Evolutionary conservation across 2,797 vertebrate genomes (phyloP).

Genomic region (Poeciliopsis presidionis): DNA sequence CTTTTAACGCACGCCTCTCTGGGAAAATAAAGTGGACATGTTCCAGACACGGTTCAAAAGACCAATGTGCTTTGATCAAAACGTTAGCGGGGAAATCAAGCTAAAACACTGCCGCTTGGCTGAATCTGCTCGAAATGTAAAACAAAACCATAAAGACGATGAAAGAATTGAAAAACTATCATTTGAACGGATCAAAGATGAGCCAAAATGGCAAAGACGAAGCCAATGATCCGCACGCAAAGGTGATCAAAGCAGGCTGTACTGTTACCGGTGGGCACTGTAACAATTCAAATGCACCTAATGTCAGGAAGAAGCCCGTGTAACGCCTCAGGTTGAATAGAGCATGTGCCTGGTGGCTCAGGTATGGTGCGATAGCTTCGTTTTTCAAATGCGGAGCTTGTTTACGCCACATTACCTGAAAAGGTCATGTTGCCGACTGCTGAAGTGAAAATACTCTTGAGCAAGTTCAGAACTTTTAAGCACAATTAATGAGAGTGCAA

Average conservation of each 20-base stretch:
- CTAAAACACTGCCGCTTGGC: neutral
- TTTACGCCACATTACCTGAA: neutral
- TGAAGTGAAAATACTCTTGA: neutral
- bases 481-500: neutral
- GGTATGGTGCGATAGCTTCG: neutral
- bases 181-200: neutral
- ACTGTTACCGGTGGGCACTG: neutral
- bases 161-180: neutral
- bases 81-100: neutral
- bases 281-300: neutral
- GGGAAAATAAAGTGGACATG: neutral
- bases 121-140: neutral
- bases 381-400: neutral
- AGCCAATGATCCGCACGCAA: neutral
- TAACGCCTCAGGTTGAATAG: neutral
- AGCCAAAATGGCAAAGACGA: neutral
- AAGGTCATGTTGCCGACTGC: neutral
- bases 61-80: neutral
- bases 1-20: neutral
- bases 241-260: neutral
- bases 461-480: neutral
- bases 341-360: neutral
- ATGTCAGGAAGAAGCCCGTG: neutral
- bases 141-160: neutral
- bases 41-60: neutral